Percentiles rank a stretch among this genome's conserved stretches.
Conservation (phyloP, 1,140 invertebrate genomes). For the Dufourea novaeangliae region DNA sequence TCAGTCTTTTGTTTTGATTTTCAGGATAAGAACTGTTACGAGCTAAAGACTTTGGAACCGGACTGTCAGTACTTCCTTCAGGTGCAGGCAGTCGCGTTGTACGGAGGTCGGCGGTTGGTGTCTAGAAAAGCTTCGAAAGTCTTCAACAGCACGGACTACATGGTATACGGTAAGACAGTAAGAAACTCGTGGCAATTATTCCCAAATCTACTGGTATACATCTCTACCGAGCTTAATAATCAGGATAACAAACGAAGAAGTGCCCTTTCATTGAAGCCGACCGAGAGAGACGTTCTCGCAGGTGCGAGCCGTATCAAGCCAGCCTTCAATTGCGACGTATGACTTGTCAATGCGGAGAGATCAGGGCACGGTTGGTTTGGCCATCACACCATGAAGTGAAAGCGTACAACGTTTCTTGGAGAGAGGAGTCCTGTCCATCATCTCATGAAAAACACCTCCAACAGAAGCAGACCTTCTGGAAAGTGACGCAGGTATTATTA, state of each 20-base stretch:
- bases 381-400: slow-evolving; percentile 49
- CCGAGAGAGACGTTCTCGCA: slow-evolving; percentile 60
- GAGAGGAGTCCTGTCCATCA: slow-evolving; percentile 56
- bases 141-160: slow-evolving; percentile 84
- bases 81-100: slow-evolving; percentile 86
- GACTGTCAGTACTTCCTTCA: slow-evolving; percentile 87
- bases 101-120: slow-evolving; percentile 84
- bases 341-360: slow-evolving; percentile 65
- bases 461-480: slow-evolving; percentile 47
- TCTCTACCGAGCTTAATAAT: slow-evolving; percentile 47
- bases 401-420: slow-evolving; percentile 69
- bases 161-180: slow-evolving; percentile 75
- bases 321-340: slow-evolving; percentile 67
- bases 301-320: slow-evolving; percentile 62
- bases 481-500: slow-evolving; percentile 53
- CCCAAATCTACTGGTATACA: slow-evolving; percentile 34
- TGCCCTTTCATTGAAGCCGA: slow-evolving; percentile 67
- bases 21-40: slow-evolving; percentile 83
- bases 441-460: slow-evolving; percentile 31
- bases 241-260: slow-evolving; percentile 62
- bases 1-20: not conserved
- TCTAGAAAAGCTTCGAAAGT: slow-evolving; percentile 86
- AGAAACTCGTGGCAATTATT: not conserved
- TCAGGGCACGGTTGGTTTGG: slow-evolving; percentile 69
- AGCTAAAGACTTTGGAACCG: slow-evolving; percentile 84